Conservation (phyloP, 2,888 invertebrate genomes). For the Emmelina monodactyla region DNA sequence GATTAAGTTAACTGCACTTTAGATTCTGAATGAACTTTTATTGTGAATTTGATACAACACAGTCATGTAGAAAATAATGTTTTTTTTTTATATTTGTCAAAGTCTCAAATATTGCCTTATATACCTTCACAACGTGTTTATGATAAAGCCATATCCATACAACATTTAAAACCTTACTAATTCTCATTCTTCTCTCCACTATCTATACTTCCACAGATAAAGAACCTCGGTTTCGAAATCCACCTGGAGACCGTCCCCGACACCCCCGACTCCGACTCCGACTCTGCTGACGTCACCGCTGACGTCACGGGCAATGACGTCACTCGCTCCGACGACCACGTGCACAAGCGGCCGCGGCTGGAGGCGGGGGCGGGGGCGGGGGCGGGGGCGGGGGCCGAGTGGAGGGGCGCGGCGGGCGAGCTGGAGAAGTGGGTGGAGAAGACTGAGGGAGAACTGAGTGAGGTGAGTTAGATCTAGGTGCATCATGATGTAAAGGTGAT, state of each 20-base stretch:
- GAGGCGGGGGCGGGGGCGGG: background rate
- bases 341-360: slow-evolving; percentile 13
- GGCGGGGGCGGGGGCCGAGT: background rate
- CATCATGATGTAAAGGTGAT: no score
- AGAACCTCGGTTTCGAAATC: slow-evolving; percentile 68
- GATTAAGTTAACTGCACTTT: no score
- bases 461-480: no score
- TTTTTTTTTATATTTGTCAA: no score
- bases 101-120: no score
- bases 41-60: no score
- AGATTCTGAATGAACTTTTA: no score
- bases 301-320: no score
- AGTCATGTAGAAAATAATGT: no score
- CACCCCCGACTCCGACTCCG: slow-evolving; percentile 26
- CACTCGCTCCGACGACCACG: background rate
- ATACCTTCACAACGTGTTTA: no score
- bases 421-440: background rate
- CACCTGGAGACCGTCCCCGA: slow-evolving; percentile 31
- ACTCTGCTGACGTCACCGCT: slow-evolving; percentile 15
- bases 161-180: no score
- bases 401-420: background rate
- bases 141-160: no score
- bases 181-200: background rate
- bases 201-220: slow-evolving; percentile 46
- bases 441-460: background rate